phyloP scores from a whole-genome alignment of 2,113 vertebrate genomes.

The Brachionichthys hirsutus region DNA sequence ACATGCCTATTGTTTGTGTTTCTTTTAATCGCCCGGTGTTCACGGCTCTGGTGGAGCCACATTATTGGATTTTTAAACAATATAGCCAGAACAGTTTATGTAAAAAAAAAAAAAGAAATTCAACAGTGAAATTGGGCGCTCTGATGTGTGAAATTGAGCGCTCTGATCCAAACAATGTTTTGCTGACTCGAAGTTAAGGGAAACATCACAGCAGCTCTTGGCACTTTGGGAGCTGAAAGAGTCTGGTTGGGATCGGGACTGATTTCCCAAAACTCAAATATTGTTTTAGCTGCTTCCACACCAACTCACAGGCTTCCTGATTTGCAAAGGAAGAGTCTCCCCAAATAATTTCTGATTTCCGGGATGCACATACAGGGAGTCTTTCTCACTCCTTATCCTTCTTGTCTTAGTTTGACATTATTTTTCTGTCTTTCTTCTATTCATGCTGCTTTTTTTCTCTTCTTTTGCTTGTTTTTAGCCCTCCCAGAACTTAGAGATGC shows the following conservation, averaged over 20 bases:
- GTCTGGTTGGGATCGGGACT: slow-evolving; percentile 21
- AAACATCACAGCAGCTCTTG: slow-evolving; percentile 40
- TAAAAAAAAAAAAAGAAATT: too few species aligned
- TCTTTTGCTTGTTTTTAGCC: slow-evolving; percentile 29
- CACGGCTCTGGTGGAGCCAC: too few species aligned
- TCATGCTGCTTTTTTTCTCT: background rate
- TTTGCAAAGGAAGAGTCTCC: slow-evolving; percentile 16
- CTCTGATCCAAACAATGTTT: slow-evolving; percentile 16
- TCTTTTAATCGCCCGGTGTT: too few species aligned
- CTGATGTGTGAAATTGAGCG: too few species aligned
- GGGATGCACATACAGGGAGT: background rate
- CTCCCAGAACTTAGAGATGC: slow-evolving; percentile 8
- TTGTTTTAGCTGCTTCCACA: slow-evolving; percentile 12
- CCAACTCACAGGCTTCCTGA: slow-evolving; percentile 5
- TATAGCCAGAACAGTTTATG: too few species aligned
- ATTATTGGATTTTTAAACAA: too few species aligned
- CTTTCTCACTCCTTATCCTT: background rate
- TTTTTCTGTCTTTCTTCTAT: background rate
- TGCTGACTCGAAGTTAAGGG: slow-evolving; percentile 6
- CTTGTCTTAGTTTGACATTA: background rate
- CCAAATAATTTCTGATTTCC: background rate
- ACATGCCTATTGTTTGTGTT: too few species aligned
- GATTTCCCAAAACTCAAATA: slow-evolving; percentile 48
- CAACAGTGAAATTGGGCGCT: too few species aligned
- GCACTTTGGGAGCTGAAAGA: slow-evolving; percentile 27